These are phyloP conservation scores for Brachionus sp. DNA, from an alignment of 1,140 invertebrate genomes.

Conservation along the genomic window DNA sequence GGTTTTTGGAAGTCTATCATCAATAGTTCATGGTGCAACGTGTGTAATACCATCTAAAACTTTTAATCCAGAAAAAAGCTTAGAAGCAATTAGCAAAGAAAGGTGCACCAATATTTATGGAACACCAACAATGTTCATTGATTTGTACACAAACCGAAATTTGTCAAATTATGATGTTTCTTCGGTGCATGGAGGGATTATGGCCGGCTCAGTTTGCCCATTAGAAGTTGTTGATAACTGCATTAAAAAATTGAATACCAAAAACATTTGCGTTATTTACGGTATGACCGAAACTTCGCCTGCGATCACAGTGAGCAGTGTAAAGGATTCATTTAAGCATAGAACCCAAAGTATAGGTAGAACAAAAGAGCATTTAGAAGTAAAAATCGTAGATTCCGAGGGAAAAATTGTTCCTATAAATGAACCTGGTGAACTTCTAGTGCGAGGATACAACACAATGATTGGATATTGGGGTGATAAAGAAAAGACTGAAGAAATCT, in stretches of 20 bases:
- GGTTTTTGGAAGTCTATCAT: constrained; percentile 66
- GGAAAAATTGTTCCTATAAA: constrained; percentile 70
- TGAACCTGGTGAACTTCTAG: constrained; percentile 74
- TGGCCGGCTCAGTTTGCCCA: constrained; percentile 17
- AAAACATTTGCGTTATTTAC: constrained; percentile 28
- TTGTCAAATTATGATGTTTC: constrained; percentile 57
- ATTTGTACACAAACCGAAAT: constrained; percentile 65
- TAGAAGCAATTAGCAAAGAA: constrained; percentile 58
- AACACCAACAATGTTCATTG: constrained; percentile 94
- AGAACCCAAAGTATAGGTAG: constrained; percentile 10
- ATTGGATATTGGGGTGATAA: constrained; percentile 78
- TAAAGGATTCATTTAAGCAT: neutral
- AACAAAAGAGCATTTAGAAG: constrained; percentile 52
- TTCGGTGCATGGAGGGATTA: constrained; percentile 50
- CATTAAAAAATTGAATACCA: constrained; percentile 5
- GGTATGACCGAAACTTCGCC: constrained; percentile 40
- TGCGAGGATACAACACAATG: constrained; percentile 78
- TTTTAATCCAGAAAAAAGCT: neutral
- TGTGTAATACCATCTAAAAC: constrained; percentile 15
- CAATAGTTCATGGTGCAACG: constrained; percentile 62
- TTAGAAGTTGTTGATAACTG: neutral
- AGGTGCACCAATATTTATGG: constrained; percentile 60
- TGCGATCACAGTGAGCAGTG: neutral
- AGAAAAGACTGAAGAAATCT: constrained; percentile 61
- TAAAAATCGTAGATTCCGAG: constrained; percentile 70